Base-by-base conservation (phyloP, 2,113 vertebrate species). In the Engystomops pustulosus region DNA sequence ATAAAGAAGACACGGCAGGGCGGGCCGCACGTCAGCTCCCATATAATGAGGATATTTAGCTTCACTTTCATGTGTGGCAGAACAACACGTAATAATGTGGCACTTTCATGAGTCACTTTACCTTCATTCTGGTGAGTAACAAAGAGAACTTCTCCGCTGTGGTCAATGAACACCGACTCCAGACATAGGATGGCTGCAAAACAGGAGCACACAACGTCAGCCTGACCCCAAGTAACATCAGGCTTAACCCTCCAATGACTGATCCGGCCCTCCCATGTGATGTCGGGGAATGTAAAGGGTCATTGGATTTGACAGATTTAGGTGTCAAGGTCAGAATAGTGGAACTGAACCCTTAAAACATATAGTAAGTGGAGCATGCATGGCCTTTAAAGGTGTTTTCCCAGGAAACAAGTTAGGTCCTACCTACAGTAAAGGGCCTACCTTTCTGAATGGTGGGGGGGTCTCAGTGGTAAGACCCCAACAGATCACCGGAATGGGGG, bases 161-260 rank as follows among this genome's bases (percentile, higher is more conserved):
- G 89, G 86, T 93, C 92, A 83, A 97, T 91, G 30, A 95, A 91
- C 70, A 95, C 91, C 0, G 95, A 95, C 80, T 97, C 96, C 86
- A 97, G 91, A 89, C 94, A 95, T 32, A 97, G 90, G 83, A 93
- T 89, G 4, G 91, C 96, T 97, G 89, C 20, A 86, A 90, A 88
- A 89, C 0, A 87, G 17, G 10, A 44, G 38, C 0, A 36, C 15
- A 67, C 30, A 36, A 32, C 14, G 15, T 65, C 60, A 65, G 12
- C 60, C 5, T 30, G 5, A 4, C 58, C 3, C 18, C 6, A 15
- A 3, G 30, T 30, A 6, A 4, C 58, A 18, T 34, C 6, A 15
- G 4, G 30, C 1, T 67, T 67, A 67, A 67, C 15, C 62, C 30
- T 67, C 3, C 0, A 8, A 67, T 34, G 32, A 34, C 62, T 1